phyloP scores from a whole-genome alignment of 1,140 invertebrate species.

The Orchesella cincta region DNA sequence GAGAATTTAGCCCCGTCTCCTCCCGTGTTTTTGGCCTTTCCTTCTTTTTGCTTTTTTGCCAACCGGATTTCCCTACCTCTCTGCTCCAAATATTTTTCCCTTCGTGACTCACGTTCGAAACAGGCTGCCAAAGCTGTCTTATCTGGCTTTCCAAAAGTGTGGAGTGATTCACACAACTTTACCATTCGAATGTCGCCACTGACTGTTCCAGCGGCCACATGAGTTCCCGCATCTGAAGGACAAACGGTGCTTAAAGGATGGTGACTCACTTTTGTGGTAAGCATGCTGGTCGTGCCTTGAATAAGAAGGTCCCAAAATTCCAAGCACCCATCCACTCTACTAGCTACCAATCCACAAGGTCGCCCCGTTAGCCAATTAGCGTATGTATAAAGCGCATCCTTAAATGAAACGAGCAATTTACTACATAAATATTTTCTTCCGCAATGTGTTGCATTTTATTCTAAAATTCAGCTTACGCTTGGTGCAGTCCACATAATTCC shows the following conservation, averaged over 20 bases:
- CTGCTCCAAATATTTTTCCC: slow-evolving; percentile 89
- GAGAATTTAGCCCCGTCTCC: too few species aligned
- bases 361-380: slow-evolving; percentile 88
- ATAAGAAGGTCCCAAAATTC: slow-evolving; percentile 89
- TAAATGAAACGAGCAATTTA: background rate
- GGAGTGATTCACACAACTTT: slow-evolving; percentile 51
- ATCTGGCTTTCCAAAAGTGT: slow-evolving; percentile 9
- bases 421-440: background rate
- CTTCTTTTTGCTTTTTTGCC: slow-evolving; percentile 51
- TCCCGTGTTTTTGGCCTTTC: slow-evolving; percentile 34
- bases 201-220: slow-evolving; percentile 83
- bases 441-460: slow-evolving; percentile 11
- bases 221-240: slow-evolving; percentile 69
- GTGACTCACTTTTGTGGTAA: slow-evolving; percentile 62
- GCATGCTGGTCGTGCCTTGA: background rate
- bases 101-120: slow-evolving; percentile 83
- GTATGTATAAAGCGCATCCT: slow-evolving; percentile 62
- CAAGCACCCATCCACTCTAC: slow-evolving; percentile 81
- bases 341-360: slow-evolving; percentile 84
- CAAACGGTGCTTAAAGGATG: slow-evolving; percentile 64
- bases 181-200: slow-evolving; percentile 81
- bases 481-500: slow-evolving; percentile 80
- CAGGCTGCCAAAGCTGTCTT: slow-evolving; percentile 54
- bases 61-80: slow-evolving; percentile 75
- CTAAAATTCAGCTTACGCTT: slow-evolving; percentile 30